Percentiles rank a stretch among this genome's conserved stretches.
Evolutionary conservation across 2,888 invertebrate genomes (phyloP).

Genomic region (Clivina fossor): DNA sequence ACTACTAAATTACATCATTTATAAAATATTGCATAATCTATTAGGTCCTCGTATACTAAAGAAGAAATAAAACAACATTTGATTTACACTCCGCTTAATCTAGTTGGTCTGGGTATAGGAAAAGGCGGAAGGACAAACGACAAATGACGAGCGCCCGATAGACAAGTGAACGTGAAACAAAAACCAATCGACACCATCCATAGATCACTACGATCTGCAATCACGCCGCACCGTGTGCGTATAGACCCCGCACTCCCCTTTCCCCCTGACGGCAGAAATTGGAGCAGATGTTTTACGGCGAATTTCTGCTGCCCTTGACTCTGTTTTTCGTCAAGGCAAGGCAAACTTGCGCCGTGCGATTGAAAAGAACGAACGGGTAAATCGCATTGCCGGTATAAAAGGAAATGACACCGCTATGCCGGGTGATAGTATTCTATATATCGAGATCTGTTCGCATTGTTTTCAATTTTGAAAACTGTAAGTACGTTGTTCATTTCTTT

Average conservation of each 20-base stretch:
- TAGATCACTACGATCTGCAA: slow-evolving; percentile 9
- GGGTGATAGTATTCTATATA: slow-evolving; percentile 19
- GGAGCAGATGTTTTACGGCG: slow-evolving; percentile 9
- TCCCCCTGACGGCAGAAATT: too few relatives aligned
- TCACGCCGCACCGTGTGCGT: too few relatives aligned
- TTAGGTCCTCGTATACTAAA: too few relatives aligned
- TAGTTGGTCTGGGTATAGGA: too few relatives aligned
- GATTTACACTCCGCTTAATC: too few relatives aligned
- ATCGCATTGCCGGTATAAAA: slow-evolving; percentile 35
- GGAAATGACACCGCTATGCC: slow-evolving; percentile 21
- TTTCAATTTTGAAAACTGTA: slow-evolving; percentile 10
- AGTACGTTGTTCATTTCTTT: not conserved
- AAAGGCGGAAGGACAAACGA: too few relatives aligned
- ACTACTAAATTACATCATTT: too few relatives aligned
- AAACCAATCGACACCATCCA: slow-evolving; percentile 15
- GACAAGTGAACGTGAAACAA: slow-evolving; percentile 15
- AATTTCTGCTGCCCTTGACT: slow-evolving; percentile 44
- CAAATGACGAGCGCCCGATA: too few relatives aligned
- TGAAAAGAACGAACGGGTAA: too few relatives aligned
- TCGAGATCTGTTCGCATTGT: not conserved
- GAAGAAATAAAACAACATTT: too few relatives aligned
- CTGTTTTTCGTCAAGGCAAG: slow-evolving; percentile 47
- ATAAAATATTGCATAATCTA: too few relatives aligned
- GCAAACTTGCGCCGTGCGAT: slow-evolving; percentile 41
- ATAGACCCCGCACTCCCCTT: too few relatives aligned